Conservation (phyloP, 2,888 invertebrate species). For the Lasioglossum pauxillum region DNA sequence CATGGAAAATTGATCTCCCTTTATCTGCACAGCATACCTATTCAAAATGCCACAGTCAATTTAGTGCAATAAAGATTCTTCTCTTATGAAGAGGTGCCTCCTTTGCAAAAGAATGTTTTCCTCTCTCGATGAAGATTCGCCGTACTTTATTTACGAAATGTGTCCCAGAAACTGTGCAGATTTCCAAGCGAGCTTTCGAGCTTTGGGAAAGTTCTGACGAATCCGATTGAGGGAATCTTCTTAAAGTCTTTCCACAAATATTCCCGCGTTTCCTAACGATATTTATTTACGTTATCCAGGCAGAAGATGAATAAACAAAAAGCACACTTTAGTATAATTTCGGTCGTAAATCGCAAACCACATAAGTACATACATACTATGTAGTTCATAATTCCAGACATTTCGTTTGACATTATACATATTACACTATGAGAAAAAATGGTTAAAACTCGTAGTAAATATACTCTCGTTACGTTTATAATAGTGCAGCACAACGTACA, state of each 20-base stretch:
- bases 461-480: no score
- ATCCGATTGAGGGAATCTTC: slow-evolving; percentile 1
- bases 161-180: slow-evolving; percentile 5
- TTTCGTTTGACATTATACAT: no score
- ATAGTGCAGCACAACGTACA: no score
- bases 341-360: neutral
- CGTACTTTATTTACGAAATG: slow-evolving; percentile 2
- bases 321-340: neutral
- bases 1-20: neutral
- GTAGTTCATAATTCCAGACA: neutral
- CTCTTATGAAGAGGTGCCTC: neutral
- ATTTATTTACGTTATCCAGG: slow-evolving; percentile 4
- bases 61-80: neutral
- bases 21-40: neutral
- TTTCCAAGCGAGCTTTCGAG: neutral
- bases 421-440: no score
- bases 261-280: slow-evolving; percentile 3
- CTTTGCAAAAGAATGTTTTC: neutral
- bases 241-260: slow-evolving; percentile 1
- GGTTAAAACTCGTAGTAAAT: no score
- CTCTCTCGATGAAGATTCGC: neutral
- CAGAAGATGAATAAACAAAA: neutral
- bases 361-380: no score
- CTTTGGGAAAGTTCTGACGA: neutral
- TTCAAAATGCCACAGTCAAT: neutral